Conservation (phyloP, 2,113 vertebrate genomes). For the Corvus moneduloides region DNA sequence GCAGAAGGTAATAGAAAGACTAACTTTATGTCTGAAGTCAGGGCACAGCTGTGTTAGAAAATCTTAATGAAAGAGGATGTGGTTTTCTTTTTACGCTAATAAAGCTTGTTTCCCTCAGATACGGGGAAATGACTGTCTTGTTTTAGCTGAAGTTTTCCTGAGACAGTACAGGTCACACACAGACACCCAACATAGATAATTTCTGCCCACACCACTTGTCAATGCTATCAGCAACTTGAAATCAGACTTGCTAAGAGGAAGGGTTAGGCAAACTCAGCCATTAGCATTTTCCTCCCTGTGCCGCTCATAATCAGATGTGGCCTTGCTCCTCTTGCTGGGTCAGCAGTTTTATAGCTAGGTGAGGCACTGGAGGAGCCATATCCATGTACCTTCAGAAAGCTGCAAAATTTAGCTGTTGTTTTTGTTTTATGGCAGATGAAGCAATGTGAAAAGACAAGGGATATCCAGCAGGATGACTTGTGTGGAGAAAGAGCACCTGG, state of each 20-base stretch:
- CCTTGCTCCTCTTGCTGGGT: not conserved
- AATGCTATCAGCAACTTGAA: not conserved
- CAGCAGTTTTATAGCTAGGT: not conserved
- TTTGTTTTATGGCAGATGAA: not conserved
- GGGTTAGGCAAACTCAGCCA: not conserved
- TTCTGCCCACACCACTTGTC: not conserved
- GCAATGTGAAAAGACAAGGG: not conserved
- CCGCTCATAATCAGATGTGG: not conserved
- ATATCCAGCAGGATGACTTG: not conserved
- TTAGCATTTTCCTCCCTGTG: not conserved
- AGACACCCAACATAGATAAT: not conserved
- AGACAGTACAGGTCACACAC: not conserved
- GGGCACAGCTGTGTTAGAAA: not conserved
- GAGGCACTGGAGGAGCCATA: not conserved
- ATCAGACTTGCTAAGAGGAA: not conserved
- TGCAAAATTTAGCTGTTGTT: not conserved
- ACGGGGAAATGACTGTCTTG: not conserved
- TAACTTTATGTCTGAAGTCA: not conserved
- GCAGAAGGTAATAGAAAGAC: not conserved
- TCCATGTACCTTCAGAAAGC: not conserved
- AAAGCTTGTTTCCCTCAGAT: not conserved
- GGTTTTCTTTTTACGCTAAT: not conserved
- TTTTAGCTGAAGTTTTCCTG: not conserved
- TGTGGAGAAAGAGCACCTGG: not conserved
- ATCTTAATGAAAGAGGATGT: not conserved